Evolutionary conservation across 2,888 invertebrate genomes (phyloP), one percentile per base, ranked within the genome.

Genomic region (Aleiodes alternator): DNA sequence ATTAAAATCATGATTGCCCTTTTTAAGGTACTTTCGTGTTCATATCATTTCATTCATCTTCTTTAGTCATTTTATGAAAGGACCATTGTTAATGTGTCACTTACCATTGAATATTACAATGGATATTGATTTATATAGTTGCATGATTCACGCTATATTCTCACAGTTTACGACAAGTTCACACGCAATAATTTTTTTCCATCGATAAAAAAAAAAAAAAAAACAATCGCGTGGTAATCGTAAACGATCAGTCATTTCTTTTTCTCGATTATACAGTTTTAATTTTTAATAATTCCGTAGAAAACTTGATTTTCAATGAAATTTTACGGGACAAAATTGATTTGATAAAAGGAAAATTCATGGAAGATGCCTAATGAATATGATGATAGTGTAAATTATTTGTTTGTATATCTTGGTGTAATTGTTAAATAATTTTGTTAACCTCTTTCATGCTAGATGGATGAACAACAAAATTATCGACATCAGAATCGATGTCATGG

Each of bases 291-390:
- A 16, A 48, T 64, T 64, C 14, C 23, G 11, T 23, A 4, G 14
- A 16, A 64, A 48, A 23, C n/a, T 64, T 48, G 4, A 11, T 48
- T 64, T 14, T 23, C 23, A 8, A 64, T 64, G 64, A 64, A 43
- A 23, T 43, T 43, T 9, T 9, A 43, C 43, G 43, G 43, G 14
- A 4, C 14, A 16, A 64, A 64, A 64, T 64, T 7, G 11, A 43
- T 55, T 55, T 14, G 7, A n/a, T 55, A 16, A 3, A 14, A 55
- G 55, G 14, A 14, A 55, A 16, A n/a, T 55, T 55, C 11, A 14
- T 11, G 34, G 14, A 55, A 55, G 14, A 55, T 59, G 59, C 59
- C n/a, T 59, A n/a, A n/a, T 59, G 59, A 59, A 59, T 59, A 34
- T 11, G n/a, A 59, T n/a, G 38, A 59, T 34, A 12, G 12, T 5